Conservation (phyloP, 2,888 invertebrate genomes). For the Brachyopa scutellaris region DNA sequence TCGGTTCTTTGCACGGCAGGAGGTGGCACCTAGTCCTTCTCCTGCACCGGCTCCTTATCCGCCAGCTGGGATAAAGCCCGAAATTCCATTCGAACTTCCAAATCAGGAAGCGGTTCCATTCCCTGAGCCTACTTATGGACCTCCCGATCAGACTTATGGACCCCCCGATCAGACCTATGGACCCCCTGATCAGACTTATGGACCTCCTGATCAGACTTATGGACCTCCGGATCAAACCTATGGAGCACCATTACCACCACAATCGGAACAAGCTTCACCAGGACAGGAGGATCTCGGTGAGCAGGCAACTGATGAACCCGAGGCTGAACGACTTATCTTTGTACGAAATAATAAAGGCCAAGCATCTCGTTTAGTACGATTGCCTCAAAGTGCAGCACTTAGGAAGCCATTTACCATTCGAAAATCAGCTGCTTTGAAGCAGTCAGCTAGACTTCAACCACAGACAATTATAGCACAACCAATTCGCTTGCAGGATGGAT, state of each 20-base stretch:
- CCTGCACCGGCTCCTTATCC: constrained; percentile 51
- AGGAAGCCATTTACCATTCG: constrained; percentile 1
- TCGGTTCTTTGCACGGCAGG: constrained; percentile 56
- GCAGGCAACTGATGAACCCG: constrained; percentile 49
- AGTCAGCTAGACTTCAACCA: constrained; percentile 22
- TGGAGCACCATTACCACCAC: constrained; percentile 27
- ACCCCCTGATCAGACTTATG: constrained; percentile 52
- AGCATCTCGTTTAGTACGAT: constrained; percentile 12
- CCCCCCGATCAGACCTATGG: constrained; percentile 47
- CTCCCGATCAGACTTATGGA: constrained; percentile 53
- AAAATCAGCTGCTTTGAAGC: constrained; percentile 32
- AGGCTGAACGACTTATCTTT: constrained; percentile 50
- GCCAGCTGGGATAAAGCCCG: constrained; percentile 55
- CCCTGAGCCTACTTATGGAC: constrained; percentile 35
- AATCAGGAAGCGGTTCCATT: constrained; percentile 42
- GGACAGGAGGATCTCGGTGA: constrained; percentile 36
- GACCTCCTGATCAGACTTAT: constrained; percentile 54
- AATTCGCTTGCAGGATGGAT: constrained; percentile 50
- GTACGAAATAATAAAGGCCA: constrained; percentile 8
- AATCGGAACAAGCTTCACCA: constrained; percentile 2
- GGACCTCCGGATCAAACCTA: constrained; percentile 52
- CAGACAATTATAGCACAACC: constrained; percentile 29
- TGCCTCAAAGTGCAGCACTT: constrained; percentile 13
- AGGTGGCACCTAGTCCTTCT: constrained; percentile 30
- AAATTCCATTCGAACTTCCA: constrained; percentile 62